phyloP scores from a whole-genome alignment of 2,797 vertebrate genomes.

The Sebastiscus albofasciatus region DNA sequence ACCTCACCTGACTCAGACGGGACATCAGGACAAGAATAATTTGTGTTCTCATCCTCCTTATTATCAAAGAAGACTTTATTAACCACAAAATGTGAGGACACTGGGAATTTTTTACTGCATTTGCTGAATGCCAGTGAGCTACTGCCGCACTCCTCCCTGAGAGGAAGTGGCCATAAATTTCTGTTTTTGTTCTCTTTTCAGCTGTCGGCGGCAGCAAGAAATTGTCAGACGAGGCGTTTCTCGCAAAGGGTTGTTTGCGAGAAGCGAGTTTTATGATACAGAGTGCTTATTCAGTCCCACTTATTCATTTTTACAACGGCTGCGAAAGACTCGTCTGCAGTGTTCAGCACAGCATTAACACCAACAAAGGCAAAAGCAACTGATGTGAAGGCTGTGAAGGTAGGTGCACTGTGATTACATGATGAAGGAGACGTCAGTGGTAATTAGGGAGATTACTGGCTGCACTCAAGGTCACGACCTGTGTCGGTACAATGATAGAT shows the following conservation, averaged over 20 bases:
- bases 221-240: constrained; percentile 39
- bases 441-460: constrained; percentile 42
- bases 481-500: constrained; percentile 3
- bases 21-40: constrained; percentile 4
- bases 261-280: constrained; percentile 41
- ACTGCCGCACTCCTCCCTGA: constrained; percentile 15
- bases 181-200: constrained; percentile 49
- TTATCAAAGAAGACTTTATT: constrained; percentile 21
- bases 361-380: constrained; percentile 2
- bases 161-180: constrained; percentile 45
- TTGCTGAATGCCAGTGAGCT: constrained; percentile 29
- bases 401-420: constrained; percentile 20
- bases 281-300: constrained; percentile 50
- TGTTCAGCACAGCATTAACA: constrained; percentile 26
- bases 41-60: background rate
- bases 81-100: background rate
- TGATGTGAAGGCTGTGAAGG: constrained; percentile 10
- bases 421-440: constrained; percentile 31
- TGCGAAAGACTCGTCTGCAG: constrained; percentile 30
- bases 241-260: constrained; percentile 37
- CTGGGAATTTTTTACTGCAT: constrained; percentile 25
- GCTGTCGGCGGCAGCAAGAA: constrained; percentile 33
- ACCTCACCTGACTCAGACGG: constrained; percentile 28
- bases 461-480: constrained; percentile 20
- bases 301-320: constrained; percentile 38